Conservation (phyloP, 2,888 invertebrate genomes). For the Flabesymbios commensalis region DNA sequence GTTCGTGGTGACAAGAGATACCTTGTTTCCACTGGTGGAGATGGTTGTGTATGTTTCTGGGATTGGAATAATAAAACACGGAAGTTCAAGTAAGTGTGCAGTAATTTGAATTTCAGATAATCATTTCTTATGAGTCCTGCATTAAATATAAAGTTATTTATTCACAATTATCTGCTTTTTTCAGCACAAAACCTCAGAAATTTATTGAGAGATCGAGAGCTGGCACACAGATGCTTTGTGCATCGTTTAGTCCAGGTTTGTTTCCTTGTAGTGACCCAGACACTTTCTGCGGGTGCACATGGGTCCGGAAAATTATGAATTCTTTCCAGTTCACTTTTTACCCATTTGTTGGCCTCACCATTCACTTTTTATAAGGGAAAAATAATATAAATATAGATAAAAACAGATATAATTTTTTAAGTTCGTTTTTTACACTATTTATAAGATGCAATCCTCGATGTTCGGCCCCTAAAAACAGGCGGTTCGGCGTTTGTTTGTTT, state of each 20-base stretch:
- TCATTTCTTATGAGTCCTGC: neutral
- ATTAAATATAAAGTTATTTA: neutral
- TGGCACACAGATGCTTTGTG: constrained; percentile 95
- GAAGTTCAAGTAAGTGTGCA: constrained; percentile 65
- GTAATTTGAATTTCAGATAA: neutral
- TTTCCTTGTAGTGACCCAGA: too few relatives aligned
- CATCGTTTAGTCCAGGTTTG: constrained; percentile 77
- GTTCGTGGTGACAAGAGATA: constrained; percentile 78
- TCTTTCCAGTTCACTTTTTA: too few relatives aligned
- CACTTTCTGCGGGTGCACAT: too few relatives aligned
- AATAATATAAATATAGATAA: too few relatives aligned
- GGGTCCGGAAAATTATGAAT: too few relatives aligned
- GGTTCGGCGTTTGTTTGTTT: too few relatives aligned
- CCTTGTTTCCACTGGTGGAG: constrained; percentile 91
- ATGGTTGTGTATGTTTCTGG: constrained; percentile 98
- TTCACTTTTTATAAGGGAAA: too few relatives aligned
- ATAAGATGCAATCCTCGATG: too few relatives aligned
- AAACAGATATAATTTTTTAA: too few relatives aligned
- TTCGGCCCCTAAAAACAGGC: too few relatives aligned
- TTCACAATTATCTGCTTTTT: constrained; percentile 36
- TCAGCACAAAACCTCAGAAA: constrained; percentile 81
- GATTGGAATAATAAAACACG: constrained; percentile 66
- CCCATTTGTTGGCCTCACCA: too few relatives aligned
- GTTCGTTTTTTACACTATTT: too few relatives aligned
- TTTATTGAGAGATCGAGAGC: constrained; percentile 91